Conservation (phyloP, 2,797 vertebrate species). For the Argentina silus region DNA sequence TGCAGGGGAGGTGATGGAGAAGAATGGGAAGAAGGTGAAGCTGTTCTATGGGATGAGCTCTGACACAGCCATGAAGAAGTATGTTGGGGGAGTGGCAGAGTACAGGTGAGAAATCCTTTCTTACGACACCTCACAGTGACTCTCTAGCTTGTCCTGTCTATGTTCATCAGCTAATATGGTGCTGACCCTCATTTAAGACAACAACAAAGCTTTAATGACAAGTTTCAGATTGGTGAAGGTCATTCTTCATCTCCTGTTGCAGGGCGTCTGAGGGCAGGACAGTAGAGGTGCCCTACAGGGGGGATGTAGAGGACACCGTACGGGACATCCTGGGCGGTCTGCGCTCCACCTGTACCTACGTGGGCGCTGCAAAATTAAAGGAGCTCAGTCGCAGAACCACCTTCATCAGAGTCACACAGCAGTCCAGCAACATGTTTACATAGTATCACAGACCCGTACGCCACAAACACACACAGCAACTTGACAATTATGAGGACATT, state of each 20-base stretch:
- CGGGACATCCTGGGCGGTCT: conserved; percentile 92
- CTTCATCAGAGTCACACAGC: conserved; percentile 96
- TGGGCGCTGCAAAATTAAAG: conserved; percentile 96
- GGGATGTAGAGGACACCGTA: conserved; percentile 91
- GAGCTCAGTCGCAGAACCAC: conserved; percentile 95
- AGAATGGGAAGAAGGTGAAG: conserved; percentile 85
- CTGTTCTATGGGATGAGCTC: conserved; percentile 91
- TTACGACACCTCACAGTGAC: background rate
- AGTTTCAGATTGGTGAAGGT: background rate
- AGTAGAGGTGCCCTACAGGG: conserved; percentile 92
- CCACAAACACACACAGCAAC: background rate
- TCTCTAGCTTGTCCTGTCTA: background rate
- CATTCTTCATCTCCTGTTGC: conserved; percentile 7
- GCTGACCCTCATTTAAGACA: background rate
- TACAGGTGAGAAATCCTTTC: conserved; percentile 79
- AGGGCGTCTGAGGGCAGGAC: conserved; percentile 95
- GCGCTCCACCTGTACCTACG: conserved; percentile 96
- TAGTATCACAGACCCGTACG: conserved; percentile 53
- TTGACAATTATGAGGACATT: background rate
- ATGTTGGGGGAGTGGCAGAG: conserved; percentile 83
- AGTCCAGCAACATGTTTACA: conserved; percentile 89
- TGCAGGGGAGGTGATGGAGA: conserved; percentile 85
- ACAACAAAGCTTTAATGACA: too few relatives aligned
- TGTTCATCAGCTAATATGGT: background rate
- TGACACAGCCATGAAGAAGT: conserved; percentile 88